phyloP scores from a whole-genome alignment of 2,888 invertebrate species.

The Watsonalla binaria region DNA sequence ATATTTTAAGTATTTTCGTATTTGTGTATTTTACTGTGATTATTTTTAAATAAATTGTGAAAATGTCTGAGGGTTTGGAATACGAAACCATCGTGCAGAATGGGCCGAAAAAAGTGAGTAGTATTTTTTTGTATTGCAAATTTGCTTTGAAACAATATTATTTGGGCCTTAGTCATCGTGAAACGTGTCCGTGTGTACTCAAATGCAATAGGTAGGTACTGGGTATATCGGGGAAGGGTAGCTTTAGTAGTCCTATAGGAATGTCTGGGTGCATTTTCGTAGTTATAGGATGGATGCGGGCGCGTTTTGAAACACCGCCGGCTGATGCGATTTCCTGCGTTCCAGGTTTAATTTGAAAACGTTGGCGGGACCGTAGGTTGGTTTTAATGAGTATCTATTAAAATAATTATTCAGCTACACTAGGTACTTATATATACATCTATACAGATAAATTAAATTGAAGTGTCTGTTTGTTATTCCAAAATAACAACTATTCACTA shows the following conservation, averaged over 20 bases:
- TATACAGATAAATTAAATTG: too few species aligned
- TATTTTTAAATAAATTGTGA: constrained; percentile 44
- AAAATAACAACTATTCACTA: too few species aligned
- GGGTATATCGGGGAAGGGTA: constrained; percentile 28
- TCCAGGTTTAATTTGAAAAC: constrained; percentile 29
- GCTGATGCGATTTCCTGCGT: constrained; percentile 54
- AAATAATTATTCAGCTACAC: too few species aligned
- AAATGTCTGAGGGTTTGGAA: constrained; percentile 81
- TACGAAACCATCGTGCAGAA: constrained; percentile 81
- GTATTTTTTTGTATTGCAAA: constrained; percentile 22
- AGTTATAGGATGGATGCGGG: constrained; percentile 40
- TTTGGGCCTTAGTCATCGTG: constrained; percentile 24
- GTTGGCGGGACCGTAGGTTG: constrained; percentile 37
- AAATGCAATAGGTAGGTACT: constrained; percentile 18
- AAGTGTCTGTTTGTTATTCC: too few species aligned
- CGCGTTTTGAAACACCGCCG: constrained; percentile 43
- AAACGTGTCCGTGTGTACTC: constrained; percentile 3
- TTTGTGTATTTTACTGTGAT: constrained; percentile 54
- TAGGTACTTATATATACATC: too few species aligned
- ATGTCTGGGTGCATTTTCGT: constrained; percentile 67
- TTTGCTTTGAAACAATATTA: constrained; percentile 17
- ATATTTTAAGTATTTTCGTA: constrained; percentile 15
- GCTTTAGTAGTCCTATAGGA: constrained; percentile 55
- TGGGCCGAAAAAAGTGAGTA: constrained; percentile 81
- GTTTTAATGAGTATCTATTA: background rate